These are phyloP conservation scores for Caiman crocodilus DNA, from an alignment of 2,797 vertebrate species.

Conservation along the genomic window DNA sequence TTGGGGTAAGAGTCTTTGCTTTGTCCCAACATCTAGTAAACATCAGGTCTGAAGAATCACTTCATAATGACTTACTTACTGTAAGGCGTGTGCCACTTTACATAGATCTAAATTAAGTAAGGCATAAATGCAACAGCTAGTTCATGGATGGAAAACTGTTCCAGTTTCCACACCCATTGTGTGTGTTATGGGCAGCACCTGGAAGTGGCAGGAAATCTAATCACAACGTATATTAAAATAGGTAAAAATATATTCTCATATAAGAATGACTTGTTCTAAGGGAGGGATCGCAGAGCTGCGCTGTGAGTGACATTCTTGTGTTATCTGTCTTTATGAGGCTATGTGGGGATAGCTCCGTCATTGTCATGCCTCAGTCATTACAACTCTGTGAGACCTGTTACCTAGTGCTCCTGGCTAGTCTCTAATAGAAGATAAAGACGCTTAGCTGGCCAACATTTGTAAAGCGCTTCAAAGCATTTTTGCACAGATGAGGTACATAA, in stretches of 20 bases:
- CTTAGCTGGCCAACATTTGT: too few relatives aligned
- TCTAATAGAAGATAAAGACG: too few relatives aligned
- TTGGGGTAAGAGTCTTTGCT: background rate
- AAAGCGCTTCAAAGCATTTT: background rate
- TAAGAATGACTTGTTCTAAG: background rate
- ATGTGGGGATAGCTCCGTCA: too few relatives aligned
- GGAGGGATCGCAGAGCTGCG: too few relatives aligned
- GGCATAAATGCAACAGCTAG: background rate
- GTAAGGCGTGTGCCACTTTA: background rate
- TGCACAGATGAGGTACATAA: background rate
- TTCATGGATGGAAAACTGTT: background rate
- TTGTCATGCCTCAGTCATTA: too few relatives aligned
- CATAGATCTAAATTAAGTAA: background rate
- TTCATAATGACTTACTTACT: background rate
- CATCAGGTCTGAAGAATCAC: background rate
- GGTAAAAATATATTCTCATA: rapidly evolving
- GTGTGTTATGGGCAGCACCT: background rate
- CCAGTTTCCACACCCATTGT: background rate
- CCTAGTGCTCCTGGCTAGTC: too few relatives aligned
- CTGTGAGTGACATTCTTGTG: too few relatives aligned
- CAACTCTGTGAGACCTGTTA: too few relatives aligned
- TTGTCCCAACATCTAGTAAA: background rate
- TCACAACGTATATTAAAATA: background rate
- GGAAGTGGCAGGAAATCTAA: background rate
- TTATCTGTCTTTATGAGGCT: too few relatives aligned